Evolutionary conservation across 2,113 vertebrate species (phyloP), one percentile per base, ranked within the genome.

Genomic region (Trinectes maculatus): DNA sequence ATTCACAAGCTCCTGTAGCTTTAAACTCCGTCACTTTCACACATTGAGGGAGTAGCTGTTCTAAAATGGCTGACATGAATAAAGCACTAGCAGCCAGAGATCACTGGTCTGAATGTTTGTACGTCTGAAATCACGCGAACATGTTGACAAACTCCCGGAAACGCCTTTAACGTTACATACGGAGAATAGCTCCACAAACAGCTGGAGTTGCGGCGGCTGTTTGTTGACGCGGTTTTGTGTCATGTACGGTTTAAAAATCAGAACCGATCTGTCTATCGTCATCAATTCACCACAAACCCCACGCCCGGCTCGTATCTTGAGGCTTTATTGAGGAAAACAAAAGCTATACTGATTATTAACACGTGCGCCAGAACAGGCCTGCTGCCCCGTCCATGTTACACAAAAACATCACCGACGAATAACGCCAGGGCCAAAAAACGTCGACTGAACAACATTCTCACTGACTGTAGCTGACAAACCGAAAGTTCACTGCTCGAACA

Each of bases 311-410:
- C 0, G 16, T 5, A 15, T 40, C 0, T 1, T 4, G 6, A 1
- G 6, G 0, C 1, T 24, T 7, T 53, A 21, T 39, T 31, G 3
- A 31, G 2, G 2, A 6, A 60, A 9, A 29, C 25, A 1, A 1
- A 26, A 26, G 7, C 22, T 71, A 13, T 19, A 6, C n/a, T 8
- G 22, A 18, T 36, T 31, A 37, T 64, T 62, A 59, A 5, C 85
- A 87, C 83, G 85, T 87, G 85, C 74, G 61, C 29, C 67, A 69
- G 1, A 56, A 28, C 0, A 53, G 85, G 83, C 85, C 83, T 52
- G 64, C 19, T 59, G 43, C 40, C 64, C 1, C 46, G 26, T 16
- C 8, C 2, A 47, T 12, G 34, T 4, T 31, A 31, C 29, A 31
- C 29, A 31, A 1, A 6, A 5, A 31, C 5, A 16, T 39, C n/a